Conservation (phyloP, 2,797 vertebrate genomes). For the Eptatretus atami region DNA sequence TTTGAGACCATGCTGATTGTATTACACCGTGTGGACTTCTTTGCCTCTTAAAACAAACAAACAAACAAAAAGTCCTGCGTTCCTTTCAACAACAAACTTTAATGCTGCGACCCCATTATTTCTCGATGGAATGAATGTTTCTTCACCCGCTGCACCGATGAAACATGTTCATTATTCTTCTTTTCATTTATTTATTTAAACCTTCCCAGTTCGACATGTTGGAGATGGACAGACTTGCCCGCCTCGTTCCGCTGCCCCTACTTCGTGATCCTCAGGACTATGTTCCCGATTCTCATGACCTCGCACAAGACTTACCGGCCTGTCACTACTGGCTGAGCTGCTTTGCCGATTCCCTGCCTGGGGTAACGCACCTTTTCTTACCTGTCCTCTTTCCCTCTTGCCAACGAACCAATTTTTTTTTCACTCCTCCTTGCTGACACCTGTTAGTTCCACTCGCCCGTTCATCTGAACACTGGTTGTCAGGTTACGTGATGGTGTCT, state of each 20-base stretch:
- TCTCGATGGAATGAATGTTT: too few species aligned
- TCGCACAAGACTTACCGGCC: slow-evolving; percentile 50
- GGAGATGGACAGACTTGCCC: slow-evolving; percentile 85
- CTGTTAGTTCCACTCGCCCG: neutral
- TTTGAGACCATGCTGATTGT: too few species aligned
- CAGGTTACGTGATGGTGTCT: too few species aligned
- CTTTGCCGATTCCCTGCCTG: slow-evolving; percentile 77
- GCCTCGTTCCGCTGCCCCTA: slow-evolving; percentile 59
- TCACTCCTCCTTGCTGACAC: neutral
- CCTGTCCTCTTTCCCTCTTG: neutral
- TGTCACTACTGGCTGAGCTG: slow-evolving; percentile 87
- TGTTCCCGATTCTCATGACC: slow-evolving; percentile 68
- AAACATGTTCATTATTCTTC: too few species aligned
- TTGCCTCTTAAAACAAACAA: too few species aligned
- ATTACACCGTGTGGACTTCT: too few species aligned
- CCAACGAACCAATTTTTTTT: neutral
- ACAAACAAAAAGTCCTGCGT: too few species aligned
- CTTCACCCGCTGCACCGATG: too few species aligned
- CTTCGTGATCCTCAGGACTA: slow-evolving; percentile 61
- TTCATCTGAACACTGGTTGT: too few species aligned
- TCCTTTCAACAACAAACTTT: too few species aligned
- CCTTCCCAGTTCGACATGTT: slow-evolving; percentile 57
- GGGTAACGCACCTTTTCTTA: slow-evolving; percentile 14
- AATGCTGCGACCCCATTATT: too few species aligned
- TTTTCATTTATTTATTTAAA: neutral